Evolutionary conservation across 92 coral and sea anemone genomes (phyloP).

Genomic region (Phymanthus crucifer): DNA sequence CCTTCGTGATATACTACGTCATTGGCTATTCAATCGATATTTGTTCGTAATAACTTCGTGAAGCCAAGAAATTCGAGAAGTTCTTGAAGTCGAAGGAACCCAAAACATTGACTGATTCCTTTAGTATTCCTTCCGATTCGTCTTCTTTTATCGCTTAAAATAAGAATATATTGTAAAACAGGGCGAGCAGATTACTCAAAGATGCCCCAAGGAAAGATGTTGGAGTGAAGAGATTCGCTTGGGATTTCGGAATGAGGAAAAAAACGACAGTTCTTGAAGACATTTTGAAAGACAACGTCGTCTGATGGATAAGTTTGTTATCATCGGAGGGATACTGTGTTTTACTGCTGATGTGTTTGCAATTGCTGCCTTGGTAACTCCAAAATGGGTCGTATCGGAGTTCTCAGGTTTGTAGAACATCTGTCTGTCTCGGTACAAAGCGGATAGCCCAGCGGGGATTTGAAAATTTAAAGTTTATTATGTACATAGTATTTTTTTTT

Average conservation of each 20-base stretch:
- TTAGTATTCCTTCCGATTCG: neutral
- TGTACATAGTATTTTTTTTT: too few species aligned
- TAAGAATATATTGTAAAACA: neutral
- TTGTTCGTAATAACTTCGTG: neutral
- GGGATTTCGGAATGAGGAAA: neutral
- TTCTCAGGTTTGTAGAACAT: constrained; percentile 67
- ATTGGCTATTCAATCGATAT: neutral
- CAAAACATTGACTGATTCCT: neutral
- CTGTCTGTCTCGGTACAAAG: neutral
- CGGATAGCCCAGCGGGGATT: too few species aligned
- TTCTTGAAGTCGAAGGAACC: neutral
- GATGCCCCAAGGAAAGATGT: neutral
- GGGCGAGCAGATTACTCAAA: neutral
- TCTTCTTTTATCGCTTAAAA: neutral
- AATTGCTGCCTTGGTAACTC: constrained; percentile 87
- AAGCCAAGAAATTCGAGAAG: neutral
- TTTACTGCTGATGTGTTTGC: constrained; percentile 91
- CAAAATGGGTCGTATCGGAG: constrained; percentile 92
- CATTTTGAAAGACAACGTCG: neutral
- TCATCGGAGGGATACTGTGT: constrained; percentile 84
- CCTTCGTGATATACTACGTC: neutral
- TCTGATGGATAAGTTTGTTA: constrained; percentile 78
- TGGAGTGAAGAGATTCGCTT: neutral
- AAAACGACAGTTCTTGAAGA: neutral
- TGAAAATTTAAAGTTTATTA: too few species aligned